phyloP scores from a whole-genome alignment of 2,888 invertebrate species.

The Pachydiplax longipennis region DNA sequence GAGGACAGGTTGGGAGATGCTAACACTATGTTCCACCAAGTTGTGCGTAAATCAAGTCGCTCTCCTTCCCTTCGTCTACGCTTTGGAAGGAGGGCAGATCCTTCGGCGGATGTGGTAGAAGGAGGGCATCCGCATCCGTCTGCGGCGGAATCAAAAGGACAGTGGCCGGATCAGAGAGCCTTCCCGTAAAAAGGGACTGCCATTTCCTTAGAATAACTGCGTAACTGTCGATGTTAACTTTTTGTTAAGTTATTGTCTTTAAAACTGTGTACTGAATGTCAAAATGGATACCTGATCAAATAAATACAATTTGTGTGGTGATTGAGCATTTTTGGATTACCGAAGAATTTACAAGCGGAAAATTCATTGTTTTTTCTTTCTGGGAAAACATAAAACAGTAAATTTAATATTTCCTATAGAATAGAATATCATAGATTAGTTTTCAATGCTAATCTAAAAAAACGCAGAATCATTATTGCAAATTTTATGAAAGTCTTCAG shows the following conservation, averaged over 20 bases:
- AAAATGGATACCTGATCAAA: too few species aligned
- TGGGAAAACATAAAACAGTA: background rate
- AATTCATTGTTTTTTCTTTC: too few species aligned
- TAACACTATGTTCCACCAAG: conserved; percentile 67
- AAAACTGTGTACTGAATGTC: background rate
- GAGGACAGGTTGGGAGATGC: conserved; percentile 55
- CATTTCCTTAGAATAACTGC: background rate
- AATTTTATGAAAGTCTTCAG: too few species aligned
- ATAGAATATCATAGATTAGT: background rate
- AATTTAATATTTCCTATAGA: background rate
- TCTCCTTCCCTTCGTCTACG: conserved; percentile 79
- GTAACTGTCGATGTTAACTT: background rate
- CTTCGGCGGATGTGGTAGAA: conserved; percentile 61
- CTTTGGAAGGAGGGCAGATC: conserved; percentile 79
- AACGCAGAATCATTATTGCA: too few species aligned
- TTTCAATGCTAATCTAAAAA: background rate
- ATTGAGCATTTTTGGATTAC: too few species aligned
- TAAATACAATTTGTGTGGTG: too few species aligned
- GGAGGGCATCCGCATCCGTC: conserved; percentile 46
- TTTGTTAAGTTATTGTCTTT: background rate
- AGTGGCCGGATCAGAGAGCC: background rate
- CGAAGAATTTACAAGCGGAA: too few species aligned
- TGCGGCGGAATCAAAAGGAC: background rate
- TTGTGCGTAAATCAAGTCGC: conserved; percentile 79
- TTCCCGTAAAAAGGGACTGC: background rate